Evolutionary conservation across 2,113 vertebrate genomes (phyloP).

Genomic region (Riparia riparia): DNA sequence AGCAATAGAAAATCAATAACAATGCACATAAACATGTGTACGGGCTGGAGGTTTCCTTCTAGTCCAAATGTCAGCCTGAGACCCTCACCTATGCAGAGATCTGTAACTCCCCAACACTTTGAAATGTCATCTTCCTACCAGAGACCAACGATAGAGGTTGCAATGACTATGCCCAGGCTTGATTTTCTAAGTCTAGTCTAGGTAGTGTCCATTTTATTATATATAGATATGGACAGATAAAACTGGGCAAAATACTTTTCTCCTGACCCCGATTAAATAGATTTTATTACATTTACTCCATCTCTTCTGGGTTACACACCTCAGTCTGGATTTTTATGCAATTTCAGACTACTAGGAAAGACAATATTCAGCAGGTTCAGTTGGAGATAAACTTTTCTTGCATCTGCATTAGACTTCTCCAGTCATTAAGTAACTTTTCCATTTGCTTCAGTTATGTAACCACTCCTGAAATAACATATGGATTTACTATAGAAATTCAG

Average conservation of each 20-base stretch:
- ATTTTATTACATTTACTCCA: neutral
- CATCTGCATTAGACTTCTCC: neutral
- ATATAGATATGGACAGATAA: neutral
- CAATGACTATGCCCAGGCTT: neutral
- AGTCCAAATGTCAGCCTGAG: neutral
- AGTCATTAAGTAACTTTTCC: neutral
- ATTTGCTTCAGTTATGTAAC: neutral
- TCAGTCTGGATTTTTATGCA: neutral
- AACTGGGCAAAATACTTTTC: neutral
- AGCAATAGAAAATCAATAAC: neutral
- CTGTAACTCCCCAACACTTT: neutral
- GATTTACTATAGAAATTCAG: conserved; percentile 3
- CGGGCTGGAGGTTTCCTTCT: neutral
- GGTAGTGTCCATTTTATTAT: neutral
- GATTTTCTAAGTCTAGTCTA: neutral
- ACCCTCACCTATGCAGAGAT: accelerated
- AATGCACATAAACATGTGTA: accelerated
- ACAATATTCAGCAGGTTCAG: neutral
- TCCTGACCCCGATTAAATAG: neutral
- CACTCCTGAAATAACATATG: neutral
- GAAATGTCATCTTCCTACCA: neutral
- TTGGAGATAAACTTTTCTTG: neutral
- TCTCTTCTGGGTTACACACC: neutral
- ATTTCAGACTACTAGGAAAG: neutral
- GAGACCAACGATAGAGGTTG: accelerated